Evolutionary conservation across 1,140 invertebrate species (phyloP).

Genomic region (Paracyclopina nana): DNA sequence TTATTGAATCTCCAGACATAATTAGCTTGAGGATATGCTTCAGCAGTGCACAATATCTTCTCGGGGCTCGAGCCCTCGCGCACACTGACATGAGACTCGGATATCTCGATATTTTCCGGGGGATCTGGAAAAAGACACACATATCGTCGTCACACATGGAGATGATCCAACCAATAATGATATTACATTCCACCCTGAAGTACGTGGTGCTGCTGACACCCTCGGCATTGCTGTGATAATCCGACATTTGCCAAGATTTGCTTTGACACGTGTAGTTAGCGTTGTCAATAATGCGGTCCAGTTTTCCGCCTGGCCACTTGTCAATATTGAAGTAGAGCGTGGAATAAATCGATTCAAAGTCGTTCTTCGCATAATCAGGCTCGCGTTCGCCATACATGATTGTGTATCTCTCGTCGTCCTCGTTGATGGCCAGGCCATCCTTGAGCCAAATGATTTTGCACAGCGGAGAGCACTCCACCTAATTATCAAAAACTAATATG

Average conservation of each 20-base stretch:
- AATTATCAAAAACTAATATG: no score
- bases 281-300: constrained; percentile 51
- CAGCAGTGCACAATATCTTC: constrained; percentile 50
- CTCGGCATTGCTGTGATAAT: constrained; percentile 44
- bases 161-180: background rate
- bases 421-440: constrained; percentile 17
- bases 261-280: constrained; percentile 64
- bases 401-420: constrained; percentile 19
- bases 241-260: no score
- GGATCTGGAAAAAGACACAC: constrained; percentile 42
- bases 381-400: constrained; percentile 40
- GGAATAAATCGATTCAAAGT: constrained; percentile 66
- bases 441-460: constrained; percentile 65
- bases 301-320: constrained; percentile 49
- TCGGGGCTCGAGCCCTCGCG: constrained; percentile 50
- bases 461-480: constrained; percentile 66
- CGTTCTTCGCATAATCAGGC: constrained; percentile 43
- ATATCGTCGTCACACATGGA: no score
- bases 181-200: constrained; percentile 51
- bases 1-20: constrained; percentile 37
- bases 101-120: constrained; percentile 58
- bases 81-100: constrained; percentile 45
- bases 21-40: constrained; percentile 43
- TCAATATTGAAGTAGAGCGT: constrained; percentile 61
- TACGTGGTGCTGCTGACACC: constrained; percentile 51